These are phyloP conservation scores for Zeuzera pyrina DNA, from an alignment of 2,888 invertebrate species.

Conservation along the genomic window DNA sequence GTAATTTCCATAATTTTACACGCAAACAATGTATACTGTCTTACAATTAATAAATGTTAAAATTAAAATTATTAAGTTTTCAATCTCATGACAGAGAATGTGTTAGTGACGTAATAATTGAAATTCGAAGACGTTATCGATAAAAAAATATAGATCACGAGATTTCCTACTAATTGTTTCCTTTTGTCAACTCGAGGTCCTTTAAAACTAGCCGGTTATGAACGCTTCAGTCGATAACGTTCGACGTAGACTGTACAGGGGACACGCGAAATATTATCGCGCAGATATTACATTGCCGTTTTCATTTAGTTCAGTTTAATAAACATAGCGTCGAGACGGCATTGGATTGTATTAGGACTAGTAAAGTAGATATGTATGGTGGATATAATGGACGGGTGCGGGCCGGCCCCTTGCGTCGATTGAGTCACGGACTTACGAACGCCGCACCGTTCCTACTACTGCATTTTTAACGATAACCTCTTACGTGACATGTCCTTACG, in stretches of 20 bases:
- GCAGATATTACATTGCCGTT: not conserved
- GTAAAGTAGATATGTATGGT: not conserved
- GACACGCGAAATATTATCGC: not conserved
- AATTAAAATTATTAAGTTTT: too few relatives aligned
- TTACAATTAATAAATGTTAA: too few relatives aligned
- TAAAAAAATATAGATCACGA: too few relatives aligned
- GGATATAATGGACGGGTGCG: slow-evolving; percentile 26
- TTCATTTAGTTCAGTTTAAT: not conserved
- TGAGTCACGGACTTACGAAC: slow-evolving; percentile 39
- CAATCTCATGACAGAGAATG: too few relatives aligned
- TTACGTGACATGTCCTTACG: too few relatives aligned
- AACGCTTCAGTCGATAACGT: not conserved
- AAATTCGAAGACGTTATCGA: too few relatives aligned
- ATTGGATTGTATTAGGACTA: not conserved
- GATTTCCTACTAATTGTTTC: too few relatives aligned
- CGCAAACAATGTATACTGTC: too few relatives aligned
- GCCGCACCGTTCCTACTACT: slow-evolving; percentile 34
- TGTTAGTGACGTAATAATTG: too few relatives aligned
- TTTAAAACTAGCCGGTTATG: not conserved
- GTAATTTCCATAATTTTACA: too few relatives aligned
- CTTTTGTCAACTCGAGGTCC: too few relatives aligned
- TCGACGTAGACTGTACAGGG: not conserved
- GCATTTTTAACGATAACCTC: slow-evolving; percentile 33
- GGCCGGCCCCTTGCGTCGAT: slow-evolving; percentile 44
- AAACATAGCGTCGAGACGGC: not conserved